Evolutionary conservation across 2,797 vertebrate genomes (phyloP).

Genomic region (Alcedo atthis): DNA sequence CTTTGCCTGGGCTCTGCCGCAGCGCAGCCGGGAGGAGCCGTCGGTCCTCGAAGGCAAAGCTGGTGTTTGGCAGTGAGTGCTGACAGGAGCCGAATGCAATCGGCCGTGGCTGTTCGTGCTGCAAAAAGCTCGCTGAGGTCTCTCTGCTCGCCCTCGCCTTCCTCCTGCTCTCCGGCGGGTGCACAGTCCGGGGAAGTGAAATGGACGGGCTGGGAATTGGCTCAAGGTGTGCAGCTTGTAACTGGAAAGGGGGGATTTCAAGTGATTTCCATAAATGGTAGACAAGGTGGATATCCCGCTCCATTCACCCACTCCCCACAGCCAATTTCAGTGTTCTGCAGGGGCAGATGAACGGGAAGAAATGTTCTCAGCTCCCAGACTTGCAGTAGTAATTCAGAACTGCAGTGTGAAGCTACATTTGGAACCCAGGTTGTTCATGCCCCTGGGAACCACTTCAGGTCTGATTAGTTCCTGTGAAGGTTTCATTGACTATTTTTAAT

Average conservation of each 20-base stretch:
- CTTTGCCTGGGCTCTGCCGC: background rate
- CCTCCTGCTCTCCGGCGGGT: background rate
- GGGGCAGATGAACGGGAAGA: background rate
- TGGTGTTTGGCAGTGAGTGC: rapidly evolving
- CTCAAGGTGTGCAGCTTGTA: too few relatives aligned
- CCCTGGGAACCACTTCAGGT: background rate
- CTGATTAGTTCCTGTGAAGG: background rate
- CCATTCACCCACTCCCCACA: background rate
- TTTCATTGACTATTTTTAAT: background rate
- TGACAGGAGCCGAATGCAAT: rapidly evolving
- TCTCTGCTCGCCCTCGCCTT: too few relatives aligned
- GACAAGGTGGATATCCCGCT: too few relatives aligned
- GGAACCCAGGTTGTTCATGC: background rate
- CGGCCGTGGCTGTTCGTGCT: background rate
- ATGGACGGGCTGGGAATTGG: too few relatives aligned
- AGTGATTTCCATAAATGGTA: background rate
- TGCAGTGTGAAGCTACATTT: rapidly evolving
- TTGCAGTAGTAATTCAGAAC: background rate
- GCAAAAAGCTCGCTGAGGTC: background rate
- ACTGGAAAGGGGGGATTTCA: rapidly evolving
- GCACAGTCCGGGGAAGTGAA: too few relatives aligned
- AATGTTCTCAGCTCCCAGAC: rapidly evolving
- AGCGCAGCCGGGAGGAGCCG: background rate
- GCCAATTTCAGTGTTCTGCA: background rate
- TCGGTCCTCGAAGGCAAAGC: rapidly evolving